These are phyloP conservation scores for Dichetophora obliterata DNA, from an alignment of 2,888 invertebrate genomes.

Conservation along the genomic window DNA sequence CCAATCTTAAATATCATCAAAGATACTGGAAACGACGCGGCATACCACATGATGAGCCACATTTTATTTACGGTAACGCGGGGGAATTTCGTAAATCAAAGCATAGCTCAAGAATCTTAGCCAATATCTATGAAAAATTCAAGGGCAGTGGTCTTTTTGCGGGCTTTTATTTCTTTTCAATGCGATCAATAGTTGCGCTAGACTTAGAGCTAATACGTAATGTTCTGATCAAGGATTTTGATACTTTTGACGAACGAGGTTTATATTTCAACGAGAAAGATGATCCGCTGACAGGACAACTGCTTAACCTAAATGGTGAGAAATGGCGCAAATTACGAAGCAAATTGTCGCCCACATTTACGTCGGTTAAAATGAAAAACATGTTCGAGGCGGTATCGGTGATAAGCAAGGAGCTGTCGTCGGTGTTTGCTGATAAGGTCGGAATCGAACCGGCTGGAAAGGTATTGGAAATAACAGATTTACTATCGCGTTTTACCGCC, in stretches of 20 bases:
- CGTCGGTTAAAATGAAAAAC: constrained; percentile 60
- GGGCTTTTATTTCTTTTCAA: constrained; percentile 52
- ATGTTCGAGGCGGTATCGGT: constrained; percentile 55
- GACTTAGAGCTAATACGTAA: too few species aligned
- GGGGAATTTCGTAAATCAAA: constrained; percentile 33
- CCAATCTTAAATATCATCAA: constrained; percentile 37
- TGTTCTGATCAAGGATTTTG: constrained; percentile 47
- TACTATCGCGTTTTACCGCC: constrained; percentile 65
- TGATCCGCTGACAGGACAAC: constrained; percentile 48
- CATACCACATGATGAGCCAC: constrained; percentile 47
- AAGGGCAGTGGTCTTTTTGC: constrained; percentile 54
- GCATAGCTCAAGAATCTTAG: constrained; percentile 36
- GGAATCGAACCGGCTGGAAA: background rate
- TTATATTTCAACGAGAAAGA: constrained; percentile 47
- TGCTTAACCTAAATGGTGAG: constrained; percentile 61
- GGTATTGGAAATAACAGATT: constrained; percentile 3
- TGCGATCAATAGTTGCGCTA: too few species aligned
- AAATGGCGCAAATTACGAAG: constrained; percentile 63
- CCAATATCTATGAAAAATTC: constrained; percentile 52
- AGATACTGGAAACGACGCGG: constrained; percentile 45
- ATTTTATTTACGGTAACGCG: constrained; percentile 41
- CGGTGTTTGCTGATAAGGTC: constrained; percentile 47
- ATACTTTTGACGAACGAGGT: constrained; percentile 49
- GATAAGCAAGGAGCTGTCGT: constrained; percentile 48
- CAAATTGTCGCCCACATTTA: constrained; percentile 61